These are phyloP conservation scores for Hemicentrotus pulcherrimus DNA, from an alignment of 35 echinoderm and acorn worm species.

Conservation along the genomic window DNA sequence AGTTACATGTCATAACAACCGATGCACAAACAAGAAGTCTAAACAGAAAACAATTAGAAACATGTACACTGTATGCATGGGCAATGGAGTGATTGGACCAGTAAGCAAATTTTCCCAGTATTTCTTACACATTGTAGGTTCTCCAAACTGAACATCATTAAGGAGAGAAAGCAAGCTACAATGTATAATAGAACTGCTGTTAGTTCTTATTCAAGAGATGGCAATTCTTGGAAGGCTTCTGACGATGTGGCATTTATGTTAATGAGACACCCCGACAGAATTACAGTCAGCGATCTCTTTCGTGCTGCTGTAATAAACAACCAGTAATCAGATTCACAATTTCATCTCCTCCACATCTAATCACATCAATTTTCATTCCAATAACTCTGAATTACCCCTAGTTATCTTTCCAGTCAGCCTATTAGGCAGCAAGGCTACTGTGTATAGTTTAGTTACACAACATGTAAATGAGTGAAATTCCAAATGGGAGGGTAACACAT, in stretches of 20 bases:
- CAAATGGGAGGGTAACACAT: too few species aligned
- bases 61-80: neutral
- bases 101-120: neutral
- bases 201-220: neutral
- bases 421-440: too few species aligned
- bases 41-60: neutral
- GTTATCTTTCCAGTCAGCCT: neutral
- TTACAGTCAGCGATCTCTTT: neutral
- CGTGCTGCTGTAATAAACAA: neutral
- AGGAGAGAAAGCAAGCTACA: neutral
- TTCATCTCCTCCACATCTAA: neutral
- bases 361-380: neutral
- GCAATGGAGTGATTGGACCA: neutral
- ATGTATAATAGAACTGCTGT: neutral
- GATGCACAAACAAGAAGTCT: neutral
- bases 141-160: too few species aligned
- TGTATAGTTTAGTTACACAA: too few species aligned
- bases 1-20: neutral
- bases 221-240: neutral
- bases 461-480: too few species aligned
- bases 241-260: neutral
- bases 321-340: neutral
- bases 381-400: neutral
- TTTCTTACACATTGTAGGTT: neutral
- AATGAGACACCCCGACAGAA: neutral